Evolutionary conservation across 1,140 invertebrate species (phyloP).

Genomic region (Lordiphosa mommai): DNA sequence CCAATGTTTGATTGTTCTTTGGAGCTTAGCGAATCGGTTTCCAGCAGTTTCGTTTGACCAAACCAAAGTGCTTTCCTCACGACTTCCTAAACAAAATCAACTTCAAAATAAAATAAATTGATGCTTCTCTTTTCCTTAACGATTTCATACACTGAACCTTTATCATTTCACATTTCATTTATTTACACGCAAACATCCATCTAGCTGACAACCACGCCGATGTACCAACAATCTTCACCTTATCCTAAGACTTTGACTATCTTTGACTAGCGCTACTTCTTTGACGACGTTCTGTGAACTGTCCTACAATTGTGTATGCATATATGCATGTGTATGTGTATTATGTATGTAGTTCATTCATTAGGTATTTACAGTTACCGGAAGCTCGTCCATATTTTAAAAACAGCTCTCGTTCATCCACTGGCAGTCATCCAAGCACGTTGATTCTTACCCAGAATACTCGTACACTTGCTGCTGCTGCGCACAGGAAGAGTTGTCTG

Average conservation of each 20-base stretch:
- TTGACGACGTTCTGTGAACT: constrained; percentile 7
- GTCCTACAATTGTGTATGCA: constrained; percentile 1
- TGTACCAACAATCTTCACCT: background rate
- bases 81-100: too few species aligned
- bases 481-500: background rate
- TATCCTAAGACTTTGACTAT: background rate
- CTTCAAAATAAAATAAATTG: too few species aligned
- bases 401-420: constrained; percentile 16
- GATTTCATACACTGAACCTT: too few species aligned
- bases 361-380: constrained; percentile 52
- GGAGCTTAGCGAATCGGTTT: too few species aligned
- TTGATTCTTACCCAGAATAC: background rate
- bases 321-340: background rate
- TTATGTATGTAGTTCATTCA: constrained; percentile 10
- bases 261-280: background rate
- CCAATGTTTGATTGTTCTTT: too few species aligned
- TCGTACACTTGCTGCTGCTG: background rate
- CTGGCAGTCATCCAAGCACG: background rate
- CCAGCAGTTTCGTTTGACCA: too few species aligned
- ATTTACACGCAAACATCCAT: too few species aligned
- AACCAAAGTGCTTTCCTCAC: too few species aligned
- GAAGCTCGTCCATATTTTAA: constrained; percentile 50
- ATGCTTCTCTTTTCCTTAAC: too few species aligned
- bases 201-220: background rate
- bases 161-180: too few species aligned